A percentile compares a stretch with the other conserved stretches of the same genome.
Conservation (phyloP, 2,797 vertebrate genomes). For the Florisuga fusca region DNA sequence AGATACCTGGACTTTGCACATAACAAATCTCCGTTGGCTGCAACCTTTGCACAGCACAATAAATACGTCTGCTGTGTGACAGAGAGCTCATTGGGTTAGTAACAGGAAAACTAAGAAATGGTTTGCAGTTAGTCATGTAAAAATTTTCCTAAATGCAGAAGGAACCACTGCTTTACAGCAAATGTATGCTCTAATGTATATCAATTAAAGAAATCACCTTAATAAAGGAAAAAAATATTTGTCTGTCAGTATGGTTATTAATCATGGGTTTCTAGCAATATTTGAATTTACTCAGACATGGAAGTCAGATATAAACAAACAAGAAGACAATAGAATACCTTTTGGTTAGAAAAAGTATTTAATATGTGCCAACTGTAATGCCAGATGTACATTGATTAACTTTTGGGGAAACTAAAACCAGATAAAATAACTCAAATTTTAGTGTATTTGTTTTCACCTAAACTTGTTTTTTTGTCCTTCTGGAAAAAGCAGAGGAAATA, state of each 20-base stretch:
- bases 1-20: slow-evolving; percentile 81
- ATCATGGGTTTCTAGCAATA: not conserved
- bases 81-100: slow-evolving; percentile 68
- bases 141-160: not conserved
- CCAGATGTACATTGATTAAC: not conserved
- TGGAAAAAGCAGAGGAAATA: not conserved
- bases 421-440: not conserved
- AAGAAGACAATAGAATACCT: not conserved
- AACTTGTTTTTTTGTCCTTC: not conserved
- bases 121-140: slow-evolving; percentile 57
- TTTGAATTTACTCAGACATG: not conserved
- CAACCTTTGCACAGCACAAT: slow-evolving; percentile 86
- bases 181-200: not conserved
- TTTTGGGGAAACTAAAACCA: not conserved
- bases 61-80: slow-evolving; percentile 77
- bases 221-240: not conserved
- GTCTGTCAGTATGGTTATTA: not conserved
- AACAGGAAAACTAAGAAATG: slow-evolving; percentile 74
- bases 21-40: slow-evolving; percentile 79
- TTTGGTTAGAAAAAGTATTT: not conserved
- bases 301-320: not conserved
- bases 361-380: not conserved
- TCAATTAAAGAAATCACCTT: not conserved
- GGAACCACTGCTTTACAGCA: not conserved
- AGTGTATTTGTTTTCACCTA: not conserved